Evolutionary conservation across 2,113 vertebrate species (phyloP), one percentile per base, ranked within the genome.

Genomic region (Lepisosteus oculatus): DNA sequence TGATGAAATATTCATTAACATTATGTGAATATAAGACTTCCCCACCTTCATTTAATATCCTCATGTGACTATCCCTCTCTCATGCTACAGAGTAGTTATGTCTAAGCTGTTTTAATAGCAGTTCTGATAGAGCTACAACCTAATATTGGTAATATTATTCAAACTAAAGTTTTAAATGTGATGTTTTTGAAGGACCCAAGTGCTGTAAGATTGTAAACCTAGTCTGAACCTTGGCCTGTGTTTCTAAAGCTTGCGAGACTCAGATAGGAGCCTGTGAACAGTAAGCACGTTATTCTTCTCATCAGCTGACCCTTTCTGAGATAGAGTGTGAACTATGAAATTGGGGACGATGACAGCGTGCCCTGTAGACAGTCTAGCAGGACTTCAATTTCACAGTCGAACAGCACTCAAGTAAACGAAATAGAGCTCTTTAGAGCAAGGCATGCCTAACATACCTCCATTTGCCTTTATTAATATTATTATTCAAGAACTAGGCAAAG

Each of bases 311-410:
- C 62, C 62, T 15, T 29, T 51, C 13, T 1, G 55, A 13, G 61
- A 47, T 74, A 66, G 51, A 47, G 78, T 0, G 0, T 69, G 74
- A 78, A 80, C 75, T 78, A 79, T 84, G 83, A 85, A 85, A 85
- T 80, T 83, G 79, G 71, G 69, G 79, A 61, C n/a, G 80, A 72
- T 67, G 44, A 76, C 15, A 64, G 17, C 41, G 2, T 64, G 62
- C 17, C 17, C 62, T 64, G 62, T 64, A 64, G 62, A 64, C 8
- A 43, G 8, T 64, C 62, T 41, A 29, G 62, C 62, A 29, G 17
- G 17, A 41, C 62, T 64, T 64, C 62, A 64, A 64, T 64, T 64
- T 64, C 62, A 64, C 62, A 64, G 62, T 11, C 41, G 62, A 64
- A 64, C 62, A 64, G 17, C 62, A 41, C 62, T 64, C 17, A 17